Base-by-base conservation (phyloP, 2,797 vertebrate genomes). In the Danio choprae region DNA sequence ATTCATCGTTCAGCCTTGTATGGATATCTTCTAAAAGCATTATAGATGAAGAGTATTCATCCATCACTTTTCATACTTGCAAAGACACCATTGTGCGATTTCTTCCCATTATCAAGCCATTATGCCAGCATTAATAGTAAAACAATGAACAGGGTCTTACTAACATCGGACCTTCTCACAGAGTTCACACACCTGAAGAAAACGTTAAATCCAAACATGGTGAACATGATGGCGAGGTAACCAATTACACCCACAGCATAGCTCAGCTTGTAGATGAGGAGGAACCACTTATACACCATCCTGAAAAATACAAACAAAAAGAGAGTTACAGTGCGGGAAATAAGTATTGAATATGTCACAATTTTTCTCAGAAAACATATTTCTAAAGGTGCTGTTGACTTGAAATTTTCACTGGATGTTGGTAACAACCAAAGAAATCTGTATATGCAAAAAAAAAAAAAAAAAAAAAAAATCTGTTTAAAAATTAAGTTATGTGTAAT, bases 211-310 rank as follows among this genome's bases (percentile, higher is more conserved):
- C 91, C 90, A 64, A 95, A 93, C 89, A 94, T 86, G 63, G 91
- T 94, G 86, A 95, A 93, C 85, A 91, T 93, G 84, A 93, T 94
- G 77, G 86, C 91, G 77, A 94, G 83, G 84, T 95, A 95, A 4
- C 92, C 87, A 55, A 94, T 77, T 40, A 93, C 87, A 15, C 92
- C 91, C 43, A 90, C 87, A 0, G 88, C 87, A 0, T 93, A 94
- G 72, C 91, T 95, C 86, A 94, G 86, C 86, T 94, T 94, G 85
- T 93, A 94, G 88, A 94, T 93, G 15, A 93, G 64, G 80, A 95
- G 88, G 83, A 96, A 94, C 89, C 92, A 94, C 83, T 94, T 95
- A 82, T 94, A 95, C 16, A 94, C 90, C 92, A 96, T 88, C 76
- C 92, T 94, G 85, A n/a, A 56, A 50, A 51, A 77, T 22, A 63